Conservation (phyloP, 2,113 vertebrate species). For the Chlorodrepanis virens region DNA sequence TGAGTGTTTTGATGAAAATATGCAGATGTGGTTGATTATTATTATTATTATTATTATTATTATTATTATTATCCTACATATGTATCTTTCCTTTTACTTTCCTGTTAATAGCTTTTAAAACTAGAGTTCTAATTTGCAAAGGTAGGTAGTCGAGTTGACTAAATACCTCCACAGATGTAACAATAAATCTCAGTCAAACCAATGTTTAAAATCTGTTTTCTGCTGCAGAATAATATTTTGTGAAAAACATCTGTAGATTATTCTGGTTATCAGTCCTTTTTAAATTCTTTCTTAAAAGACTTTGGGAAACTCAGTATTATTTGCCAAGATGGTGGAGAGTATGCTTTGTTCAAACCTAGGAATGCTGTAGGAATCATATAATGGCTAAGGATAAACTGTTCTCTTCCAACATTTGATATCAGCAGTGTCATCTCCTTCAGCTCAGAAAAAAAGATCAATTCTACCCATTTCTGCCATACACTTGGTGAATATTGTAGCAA, state of each 20-base stretch:
- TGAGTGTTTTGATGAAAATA: not conserved
- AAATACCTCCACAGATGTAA: not conserved
- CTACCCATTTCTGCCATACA: not conserved
- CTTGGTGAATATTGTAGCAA: fast-evolving
- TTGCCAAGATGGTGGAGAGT: not conserved
- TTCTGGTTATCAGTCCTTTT: not conserved
- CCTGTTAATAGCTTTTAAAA: not conserved
- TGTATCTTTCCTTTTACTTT: not conserved
- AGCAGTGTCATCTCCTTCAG: not conserved
- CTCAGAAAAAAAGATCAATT: not conserved
- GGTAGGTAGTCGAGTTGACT: not conserved
- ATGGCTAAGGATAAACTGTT: not conserved
- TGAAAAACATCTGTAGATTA: not conserved
- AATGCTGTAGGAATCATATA: not conserved
- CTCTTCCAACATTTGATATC: not conserved
- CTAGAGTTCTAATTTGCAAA: not conserved
- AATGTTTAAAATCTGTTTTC: not conserved
- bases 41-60: not conserved
- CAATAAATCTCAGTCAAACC: not conserved
- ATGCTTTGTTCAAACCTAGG: not conserved
- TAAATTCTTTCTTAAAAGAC: not conserved
- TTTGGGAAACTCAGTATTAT: not conserved
- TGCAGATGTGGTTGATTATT: not conserved
- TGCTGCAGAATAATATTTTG: not conserved
- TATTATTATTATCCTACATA: not conserved